Conservation (phyloP, 2,113 vertebrate species). For the Otus sunia region DNA sequence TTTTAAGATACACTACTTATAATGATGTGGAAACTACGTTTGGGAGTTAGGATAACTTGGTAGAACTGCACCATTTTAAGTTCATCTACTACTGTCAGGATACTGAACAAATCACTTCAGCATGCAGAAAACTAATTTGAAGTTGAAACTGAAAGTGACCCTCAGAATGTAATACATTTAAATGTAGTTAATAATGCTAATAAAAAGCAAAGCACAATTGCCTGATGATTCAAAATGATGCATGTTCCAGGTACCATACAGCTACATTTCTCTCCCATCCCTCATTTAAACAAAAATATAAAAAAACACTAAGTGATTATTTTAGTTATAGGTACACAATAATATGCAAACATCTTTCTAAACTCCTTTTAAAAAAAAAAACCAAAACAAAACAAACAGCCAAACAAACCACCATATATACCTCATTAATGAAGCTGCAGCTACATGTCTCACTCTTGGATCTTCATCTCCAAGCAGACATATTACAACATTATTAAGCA, state of each 20-base stretch:
- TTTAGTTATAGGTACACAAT: neutral
- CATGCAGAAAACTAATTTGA: neutral
- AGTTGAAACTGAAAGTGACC: neutral
- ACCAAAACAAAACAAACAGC: no score
- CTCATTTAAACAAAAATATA: neutral
- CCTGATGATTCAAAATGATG: neutral
- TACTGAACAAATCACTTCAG: neutral
- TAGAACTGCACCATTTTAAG: neutral
- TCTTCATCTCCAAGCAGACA: conserved; percentile 92
- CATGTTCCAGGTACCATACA: neutral
- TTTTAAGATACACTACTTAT: neutral
- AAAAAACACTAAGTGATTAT: neutral
- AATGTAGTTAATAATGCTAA: neutral
- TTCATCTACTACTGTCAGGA: neutral
- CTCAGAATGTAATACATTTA: neutral
- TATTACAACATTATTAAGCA: conserved; percentile 86
- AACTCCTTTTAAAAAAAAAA: neutral
- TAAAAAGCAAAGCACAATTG: neutral
- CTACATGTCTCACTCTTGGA: conserved; percentile 89
- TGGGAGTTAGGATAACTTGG: neutral
- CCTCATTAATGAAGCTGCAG: conserved; percentile 85
- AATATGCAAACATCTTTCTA: neutral
- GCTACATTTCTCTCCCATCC: neutral
- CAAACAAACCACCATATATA: conserved; percentile 42
- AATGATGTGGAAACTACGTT: neutral